Percentiles rank a stretch among this genome's conserved stretches.
phyloP scores from a whole-genome alignment of 2,888 invertebrate species.

The Ypsolopha sequella region DNA sequence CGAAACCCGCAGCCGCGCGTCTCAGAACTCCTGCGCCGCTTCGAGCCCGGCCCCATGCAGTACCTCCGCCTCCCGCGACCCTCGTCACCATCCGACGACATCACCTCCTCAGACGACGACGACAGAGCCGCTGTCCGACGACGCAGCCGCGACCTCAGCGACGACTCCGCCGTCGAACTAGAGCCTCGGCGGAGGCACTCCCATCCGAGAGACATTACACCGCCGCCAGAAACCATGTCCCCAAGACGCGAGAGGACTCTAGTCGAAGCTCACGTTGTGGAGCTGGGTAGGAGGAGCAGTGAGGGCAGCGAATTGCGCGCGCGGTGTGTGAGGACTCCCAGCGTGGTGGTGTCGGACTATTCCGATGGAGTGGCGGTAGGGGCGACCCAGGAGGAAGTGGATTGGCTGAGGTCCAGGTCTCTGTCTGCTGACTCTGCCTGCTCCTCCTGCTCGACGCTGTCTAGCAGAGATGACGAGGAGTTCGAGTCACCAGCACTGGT shows the following conservation, averaged over 20 bases:
- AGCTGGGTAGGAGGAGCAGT: constrained; percentile 62
- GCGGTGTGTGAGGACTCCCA: constrained; percentile 82
- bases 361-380: constrained; percentile 75
- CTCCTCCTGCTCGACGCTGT: constrained; percentile 80
- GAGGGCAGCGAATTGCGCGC: constrained; percentile 60
- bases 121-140: constrained; percentile 57
- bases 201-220: constrained; percentile 50
- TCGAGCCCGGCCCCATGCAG: constrained; percentile 61
- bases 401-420: constrained; percentile 57
- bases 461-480: constrained; percentile 79
- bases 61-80: constrained; percentile 57
- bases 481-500: constrained; percentile 54
- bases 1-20: constrained; percentile 54
- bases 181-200: constrained; percentile 62
- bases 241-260: constrained; percentile 52
- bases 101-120: constrained; percentile 61
- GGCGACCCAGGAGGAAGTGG: constrained; percentile 55
- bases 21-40: constrained; percentile 51
- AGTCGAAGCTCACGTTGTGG: constrained; percentile 69
- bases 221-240: constrained; percentile 51
- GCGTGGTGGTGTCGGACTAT: constrained; percentile 90
- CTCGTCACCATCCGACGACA: constrained; percentile 51
- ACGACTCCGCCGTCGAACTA: constrained; percentile 69
- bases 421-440: constrained; percentile 79
- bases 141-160: constrained; percentile 57